Evolutionary conservation across 2,888 invertebrate species (phyloP).

Genomic region (Pachydiplax longipennis): DNA sequence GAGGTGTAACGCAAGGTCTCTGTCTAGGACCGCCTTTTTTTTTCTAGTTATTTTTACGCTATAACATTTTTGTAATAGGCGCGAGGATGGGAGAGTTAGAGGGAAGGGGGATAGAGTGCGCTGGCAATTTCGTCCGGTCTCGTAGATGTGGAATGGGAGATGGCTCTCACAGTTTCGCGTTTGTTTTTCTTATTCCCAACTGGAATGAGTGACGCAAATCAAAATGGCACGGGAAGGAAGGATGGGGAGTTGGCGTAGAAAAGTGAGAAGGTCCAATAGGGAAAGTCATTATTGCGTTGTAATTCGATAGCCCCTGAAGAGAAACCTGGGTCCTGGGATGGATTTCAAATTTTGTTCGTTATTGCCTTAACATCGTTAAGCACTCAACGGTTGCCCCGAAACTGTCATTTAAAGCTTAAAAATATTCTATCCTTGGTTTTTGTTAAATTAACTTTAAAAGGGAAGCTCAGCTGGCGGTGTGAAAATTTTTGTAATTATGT

Average conservation of each 20-base stretch:
- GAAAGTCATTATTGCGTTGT: background rate
- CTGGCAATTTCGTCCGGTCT: background rate
- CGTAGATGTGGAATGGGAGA: conserved; percentile 9
- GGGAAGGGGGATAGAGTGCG: background rate
- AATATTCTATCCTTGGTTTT: too few relatives aligned
- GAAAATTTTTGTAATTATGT: background rate
- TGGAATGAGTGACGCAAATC: conserved; percentile 27
- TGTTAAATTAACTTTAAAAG: too few relatives aligned
- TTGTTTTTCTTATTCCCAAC: conserved; percentile 22
- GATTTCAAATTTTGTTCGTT: too few relatives aligned
- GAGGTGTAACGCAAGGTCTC: background rate
- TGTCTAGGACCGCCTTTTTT: too few relatives aligned
- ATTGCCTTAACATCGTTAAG: too few relatives aligned
- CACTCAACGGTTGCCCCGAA: background rate
- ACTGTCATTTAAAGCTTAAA: background rate
- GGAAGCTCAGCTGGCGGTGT: too few relatives aligned
- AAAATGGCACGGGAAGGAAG: background rate
- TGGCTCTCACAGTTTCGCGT: background rate
- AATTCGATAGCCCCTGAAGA: too few relatives aligned
- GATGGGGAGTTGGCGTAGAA: background rate
- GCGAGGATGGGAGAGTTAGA: background rate
- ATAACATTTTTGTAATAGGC: too few relatives aligned
- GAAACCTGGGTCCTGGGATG: too few relatives aligned
- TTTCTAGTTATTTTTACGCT: too few relatives aligned
- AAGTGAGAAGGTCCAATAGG: background rate